Percentiles rank a stretch among this genome's conserved stretches.
Evolutionary conservation across 1,140 invertebrate species (phyloP).

Genomic region (Pantala flavescens): DNA sequence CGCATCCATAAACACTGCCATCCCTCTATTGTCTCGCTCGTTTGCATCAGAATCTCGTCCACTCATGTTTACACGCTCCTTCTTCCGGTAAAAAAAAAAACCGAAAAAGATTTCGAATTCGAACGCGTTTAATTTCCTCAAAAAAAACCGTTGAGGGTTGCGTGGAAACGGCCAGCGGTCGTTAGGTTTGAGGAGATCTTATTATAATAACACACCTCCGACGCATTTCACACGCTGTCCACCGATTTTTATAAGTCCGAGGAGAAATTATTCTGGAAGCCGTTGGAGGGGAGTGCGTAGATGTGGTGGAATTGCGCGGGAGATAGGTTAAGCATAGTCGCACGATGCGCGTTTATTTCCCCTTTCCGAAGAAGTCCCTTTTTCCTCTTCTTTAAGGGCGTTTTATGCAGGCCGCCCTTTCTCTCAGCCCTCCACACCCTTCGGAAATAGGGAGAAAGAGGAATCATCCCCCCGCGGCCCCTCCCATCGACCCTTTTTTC

Average conservation of each 20-base stretch:
- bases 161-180: neutral
- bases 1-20: too few relatives aligned
- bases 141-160: neutral
- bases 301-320: neutral
- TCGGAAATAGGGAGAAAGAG: neutral
- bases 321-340: neutral
- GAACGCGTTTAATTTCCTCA: neutral
- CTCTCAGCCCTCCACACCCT: neutral
- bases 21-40: neutral
- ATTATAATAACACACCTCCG: neutral
- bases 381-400: neutral
- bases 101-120: constrained; percentile 1
- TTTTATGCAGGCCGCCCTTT: constrained; percentile 1
- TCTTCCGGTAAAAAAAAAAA: neutral
- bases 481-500: neutral
- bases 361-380: neutral
- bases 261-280: neutral
- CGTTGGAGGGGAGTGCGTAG: neutral
- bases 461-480: neutral
- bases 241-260: neutral
- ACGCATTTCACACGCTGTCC: neutral
- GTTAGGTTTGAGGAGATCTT: neutral
- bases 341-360: neutral
- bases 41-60: neutral
- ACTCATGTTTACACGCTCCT: neutral